phyloP scores from a whole-genome alignment of 2,888 invertebrate species.

The Andrena fulva region DNA sequence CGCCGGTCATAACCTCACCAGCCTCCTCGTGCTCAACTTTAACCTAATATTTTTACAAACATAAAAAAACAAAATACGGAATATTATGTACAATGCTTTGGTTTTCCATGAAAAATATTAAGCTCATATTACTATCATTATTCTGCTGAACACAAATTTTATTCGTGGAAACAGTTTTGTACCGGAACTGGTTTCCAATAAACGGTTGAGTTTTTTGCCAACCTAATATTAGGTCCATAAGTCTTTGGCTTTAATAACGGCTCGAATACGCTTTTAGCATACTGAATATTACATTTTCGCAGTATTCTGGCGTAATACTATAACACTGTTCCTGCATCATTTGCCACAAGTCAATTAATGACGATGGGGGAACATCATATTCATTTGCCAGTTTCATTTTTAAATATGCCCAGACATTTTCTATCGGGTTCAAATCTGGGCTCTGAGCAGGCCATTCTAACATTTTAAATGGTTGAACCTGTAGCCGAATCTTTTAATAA shows the following conservation, averaged over 20 bases:
- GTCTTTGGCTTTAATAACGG: conserved; percentile 9
- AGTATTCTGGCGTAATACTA: conserved; percentile 16
- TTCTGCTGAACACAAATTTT: background rate
- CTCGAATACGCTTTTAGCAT: conserved; percentile 17
- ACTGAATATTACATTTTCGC: conserved; percentile 22
- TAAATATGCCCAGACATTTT: conserved; percentile 38
- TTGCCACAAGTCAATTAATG: conserved; percentile 26
- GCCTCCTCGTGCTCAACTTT: too few species aligned
- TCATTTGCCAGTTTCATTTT: conserved; percentile 30
- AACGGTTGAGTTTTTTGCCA: conserved; percentile 14
- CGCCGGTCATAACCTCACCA: too few species aligned
- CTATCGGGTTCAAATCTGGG: conserved; percentile 10
- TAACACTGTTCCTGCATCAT: conserved; percentile 25
- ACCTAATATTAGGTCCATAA: conserved; percentile 15
- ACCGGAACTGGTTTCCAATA: background rate
- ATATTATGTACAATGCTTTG: too few species aligned
- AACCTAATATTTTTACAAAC: too few species aligned
- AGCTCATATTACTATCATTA: background rate
- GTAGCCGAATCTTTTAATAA: conserved; percentile 15
- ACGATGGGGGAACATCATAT: conserved; percentile 11
- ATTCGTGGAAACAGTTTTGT: conserved; percentile 1
- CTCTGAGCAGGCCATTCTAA: conserved; percentile 30
- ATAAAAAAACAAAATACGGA: too few species aligned
- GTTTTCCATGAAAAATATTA: too few species aligned
- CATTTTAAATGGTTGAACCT: conserved; percentile 21